These are phyloP conservation scores for Pseudomugil gertrudae DNA, from an alignment of 2,797 vertebrate species.

Conservation along the genomic window DNA sequence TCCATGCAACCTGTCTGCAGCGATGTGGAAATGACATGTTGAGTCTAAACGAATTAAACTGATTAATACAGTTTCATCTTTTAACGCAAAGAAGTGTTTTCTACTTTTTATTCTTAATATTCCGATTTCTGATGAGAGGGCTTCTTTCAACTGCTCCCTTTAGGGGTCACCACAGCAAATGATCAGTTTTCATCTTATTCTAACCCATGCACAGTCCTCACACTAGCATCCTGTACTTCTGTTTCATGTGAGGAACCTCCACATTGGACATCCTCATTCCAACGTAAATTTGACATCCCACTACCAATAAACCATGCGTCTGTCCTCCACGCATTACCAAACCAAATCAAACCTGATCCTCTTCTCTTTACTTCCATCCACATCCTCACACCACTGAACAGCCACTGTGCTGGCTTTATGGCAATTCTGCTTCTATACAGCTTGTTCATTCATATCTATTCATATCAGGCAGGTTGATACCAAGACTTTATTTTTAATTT, in stretches of 20 bases:
- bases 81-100: conserved; percentile 25
- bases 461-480: not conserved
- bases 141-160: too few species aligned
- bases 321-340: not conserved
- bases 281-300: not conserved
- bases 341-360: not conserved
- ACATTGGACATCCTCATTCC: not conserved
- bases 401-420: not conserved
- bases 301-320: not conserved
- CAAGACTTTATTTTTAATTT: not conserved
- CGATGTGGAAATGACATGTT: conserved; percentile 25
- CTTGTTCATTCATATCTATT: conserved; percentile 3
- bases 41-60: conserved; percentile 25
- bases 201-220: not conserved
- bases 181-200: not conserved
- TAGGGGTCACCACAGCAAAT: not conserved
- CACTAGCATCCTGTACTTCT: not conserved
- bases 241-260: not conserved
- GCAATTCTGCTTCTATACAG: not conserved
- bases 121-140: conserved; percentile 13
- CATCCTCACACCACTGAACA: not conserved
- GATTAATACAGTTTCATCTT: conserved; percentile 29
- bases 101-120: conserved; percentile 5
- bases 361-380: not conserved
- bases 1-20: conserved; percentile 24